Evolutionary conservation across 2,888 invertebrate genomes (phyloP), one percentile per base, ranked within the genome.

Genomic region (Harpalus rubripes): DNA sequence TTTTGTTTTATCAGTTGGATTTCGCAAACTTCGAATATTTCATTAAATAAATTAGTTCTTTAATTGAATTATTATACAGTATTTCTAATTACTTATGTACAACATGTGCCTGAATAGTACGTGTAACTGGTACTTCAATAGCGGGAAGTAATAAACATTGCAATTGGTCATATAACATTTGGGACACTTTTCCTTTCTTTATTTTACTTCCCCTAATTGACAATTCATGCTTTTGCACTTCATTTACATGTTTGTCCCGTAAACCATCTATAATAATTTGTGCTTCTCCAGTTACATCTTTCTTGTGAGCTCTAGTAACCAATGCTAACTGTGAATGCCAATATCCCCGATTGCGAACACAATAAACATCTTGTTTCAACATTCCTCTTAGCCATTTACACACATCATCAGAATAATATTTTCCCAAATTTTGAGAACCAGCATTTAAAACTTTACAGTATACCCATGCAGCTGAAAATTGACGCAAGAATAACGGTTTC

Each of bases 181-280:
- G 68, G 10, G 58, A 68, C 39, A 85, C 86, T 87, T 85, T 87
- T 85, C 5, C 44, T 79, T 81, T 86, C 41, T 68, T 85, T 85
- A 84, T 72, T 79, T 85, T 87, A 81, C 18, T 65, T 63, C 87
- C 88, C 83, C 87, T 85, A 15, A 87, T 81, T 52, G 86, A 87
- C 56, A 90, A 85, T 26, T 88, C 87, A 65, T 88, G 85, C 65
- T 86, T 68, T 74, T 87, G 86, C 10, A 88, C 85, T 32, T 88
- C 88, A 18, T 87, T 86, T 58, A 89, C 85, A 63, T 65, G 78
- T 86, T 79, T 86, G 63, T 85, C 88, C 15, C 89, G 89, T 18
- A 93, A 90, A 0, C 92, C 93, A 85, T 91, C 89, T 15, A 93
- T 86, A 56, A 94, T 87, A 7, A 91, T 89, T 86, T 90, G 87